Percentiles rank a stretch among this genome's conserved stretches.
These are phyloP conservation scores for Philaethria dido DNA, from an alignment of 2,888 invertebrate species.

Conservation along the genomic window DNA sequence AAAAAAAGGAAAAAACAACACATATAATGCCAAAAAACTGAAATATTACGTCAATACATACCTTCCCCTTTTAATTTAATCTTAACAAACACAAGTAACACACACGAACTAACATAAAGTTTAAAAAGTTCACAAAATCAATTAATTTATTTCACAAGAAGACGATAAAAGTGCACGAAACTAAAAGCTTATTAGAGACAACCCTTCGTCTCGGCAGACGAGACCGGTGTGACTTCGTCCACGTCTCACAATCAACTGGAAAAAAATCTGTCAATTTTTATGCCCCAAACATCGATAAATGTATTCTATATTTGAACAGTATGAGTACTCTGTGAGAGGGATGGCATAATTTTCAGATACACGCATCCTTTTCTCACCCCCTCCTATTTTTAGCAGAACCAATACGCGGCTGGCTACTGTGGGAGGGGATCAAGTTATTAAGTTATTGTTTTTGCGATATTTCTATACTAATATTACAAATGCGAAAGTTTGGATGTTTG, in stretches of 20 bases:
- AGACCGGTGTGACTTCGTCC: constrained; percentile 57
- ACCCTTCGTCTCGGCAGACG: constrained; percentile 60
- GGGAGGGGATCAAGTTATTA: constrained; percentile 79
- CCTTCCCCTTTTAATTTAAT: constrained; percentile 43
- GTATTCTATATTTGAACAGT: constrained; percentile 79
- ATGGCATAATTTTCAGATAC: constrained; percentile 55
- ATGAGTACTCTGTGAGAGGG: constrained; percentile 71
- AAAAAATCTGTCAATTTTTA: constrained; percentile 85
- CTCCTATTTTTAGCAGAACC: constrained; percentile 79
- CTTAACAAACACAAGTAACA: constrained; percentile 44
- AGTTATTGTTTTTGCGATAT: constrained; percentile 82
- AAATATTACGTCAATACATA: constrained; percentile 21
- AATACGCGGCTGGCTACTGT: constrained; percentile 72
- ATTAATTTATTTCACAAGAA: constrained; percentile 31
- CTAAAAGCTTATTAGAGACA: constrained; percentile 57
- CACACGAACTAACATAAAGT: constrained; percentile 49
- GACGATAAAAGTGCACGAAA: constrained; percentile 39
- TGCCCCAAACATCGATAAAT: constrained; percentile 82
- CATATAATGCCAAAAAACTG: not conserved
- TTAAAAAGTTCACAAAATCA: constrained; percentile 53
- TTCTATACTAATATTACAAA: constrained; percentile 47
- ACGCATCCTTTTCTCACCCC: constrained; percentile 65
- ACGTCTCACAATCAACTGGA: constrained; percentile 75
- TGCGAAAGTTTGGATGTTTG: not conserved
- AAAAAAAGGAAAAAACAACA: not conserved